A percentile compares a stretch with the other conserved stretches of the same genome.
Evolutionary conservation across 2,888 invertebrate species (phyloP).

Genomic region (Eilema griseolum): DNA sequence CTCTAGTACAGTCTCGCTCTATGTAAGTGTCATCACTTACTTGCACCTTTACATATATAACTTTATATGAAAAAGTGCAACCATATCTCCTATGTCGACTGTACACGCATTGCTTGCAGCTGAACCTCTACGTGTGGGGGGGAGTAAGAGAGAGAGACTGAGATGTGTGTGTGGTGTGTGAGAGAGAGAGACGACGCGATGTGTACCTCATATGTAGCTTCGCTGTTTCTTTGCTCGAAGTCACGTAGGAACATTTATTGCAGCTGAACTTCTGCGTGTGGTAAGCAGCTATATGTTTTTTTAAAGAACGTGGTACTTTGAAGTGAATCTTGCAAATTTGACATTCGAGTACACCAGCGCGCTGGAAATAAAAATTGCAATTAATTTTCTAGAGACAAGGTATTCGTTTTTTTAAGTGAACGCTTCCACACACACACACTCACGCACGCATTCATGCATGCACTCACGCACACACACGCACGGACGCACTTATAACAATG

Average conservation of each 20-base stretch:
- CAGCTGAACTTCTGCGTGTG: constrained; percentile 80
- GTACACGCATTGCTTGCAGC: constrained; percentile 75
- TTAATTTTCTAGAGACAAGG: neutral
- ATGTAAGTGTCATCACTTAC: constrained; percentile 76
- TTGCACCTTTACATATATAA: too few relatives aligned
- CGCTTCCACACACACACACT: too few relatives aligned
- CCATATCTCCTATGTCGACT: too few relatives aligned
- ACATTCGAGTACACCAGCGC: constrained; percentile 75
- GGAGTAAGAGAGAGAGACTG: too few relatives aligned
- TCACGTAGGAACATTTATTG: constrained; percentile 73
- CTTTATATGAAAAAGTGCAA: too few relatives aligned
- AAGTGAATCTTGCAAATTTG: constrained; percentile 78
- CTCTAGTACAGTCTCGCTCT: constrained; percentile 75
- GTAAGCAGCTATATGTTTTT: constrained; percentile 80
- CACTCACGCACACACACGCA: too few relatives aligned
- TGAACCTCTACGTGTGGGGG: constrained; percentile 78
- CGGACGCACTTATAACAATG: too few relatives aligned
- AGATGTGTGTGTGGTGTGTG: too few relatives aligned
- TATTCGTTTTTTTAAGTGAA: too few relatives aligned
- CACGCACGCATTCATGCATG: neutral
- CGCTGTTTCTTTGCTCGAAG: constrained; percentile 76
- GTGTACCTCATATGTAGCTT: constrained; percentile 69
- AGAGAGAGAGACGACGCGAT: neutral
- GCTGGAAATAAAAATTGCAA: constrained; percentile 49
- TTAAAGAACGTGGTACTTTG: constrained; percentile 71